Evolutionary conservation across 2,888 invertebrate species (phyloP), one percentile per base, ranked within the genome.

Genomic region (Geophilus truncorum): DNA sequence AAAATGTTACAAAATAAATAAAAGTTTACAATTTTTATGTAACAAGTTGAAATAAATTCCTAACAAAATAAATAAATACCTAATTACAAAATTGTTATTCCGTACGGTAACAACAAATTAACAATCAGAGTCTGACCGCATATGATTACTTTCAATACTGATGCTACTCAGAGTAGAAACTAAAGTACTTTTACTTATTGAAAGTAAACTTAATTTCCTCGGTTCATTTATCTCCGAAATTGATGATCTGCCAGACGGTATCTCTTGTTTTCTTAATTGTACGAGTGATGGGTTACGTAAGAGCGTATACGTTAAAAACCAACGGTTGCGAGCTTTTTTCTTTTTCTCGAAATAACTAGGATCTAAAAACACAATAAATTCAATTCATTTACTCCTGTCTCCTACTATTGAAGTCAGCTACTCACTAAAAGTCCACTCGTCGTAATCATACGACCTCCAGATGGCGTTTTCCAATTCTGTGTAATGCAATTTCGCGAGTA

Each of bases 371-470:
- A 23, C 7, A 62, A 0, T 5, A 9, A 21, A 23, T 21, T 1
- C 51, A 51, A 15, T 51, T 4, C 5, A 23, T 62, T 23, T 62
- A 23, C 21, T 62, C n/a, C 6, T n/a, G n/a, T n/a, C n/a, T n/a
- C n/a, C n/a, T n/a, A n/a, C n/a, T n/a, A n/a, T n/a, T n/a, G n/a
- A n/a, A n/a, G n/a, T n/a, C n/a, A n/a, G 23, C 9, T 62, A 21
- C 57, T 62, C 10, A 62, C 57, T 62, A 18, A 4, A 23, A 62
- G n/a, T 1, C 4, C 57, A 62, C 23, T 23, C 23, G 4, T 62
- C 57, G 57, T 62, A 62, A 62, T 62, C 57, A 62, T 62, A 62
- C 21, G 57, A 62, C 21, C 57, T 62, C 57, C 57, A 62, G 21
- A 62, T 62, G 10, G 57, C 57, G 6, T 62, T 62, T n/a, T 62